Conservation (phyloP, 2,113 vertebrate species). For the Podarcis muralis region DNA sequence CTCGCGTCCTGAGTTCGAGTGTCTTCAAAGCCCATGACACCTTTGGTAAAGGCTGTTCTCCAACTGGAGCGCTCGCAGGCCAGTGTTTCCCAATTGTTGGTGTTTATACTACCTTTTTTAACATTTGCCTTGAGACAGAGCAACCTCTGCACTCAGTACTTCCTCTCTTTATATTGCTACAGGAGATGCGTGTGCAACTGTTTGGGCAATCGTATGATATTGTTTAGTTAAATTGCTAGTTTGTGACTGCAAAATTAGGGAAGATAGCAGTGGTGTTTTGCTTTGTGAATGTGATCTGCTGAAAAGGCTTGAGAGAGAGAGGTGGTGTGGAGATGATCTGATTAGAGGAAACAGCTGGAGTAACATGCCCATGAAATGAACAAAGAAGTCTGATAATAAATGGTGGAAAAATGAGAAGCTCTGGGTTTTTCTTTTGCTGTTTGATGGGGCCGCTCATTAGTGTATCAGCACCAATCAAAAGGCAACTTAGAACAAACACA, state of each 20-base stretch:
- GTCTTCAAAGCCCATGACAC: too few relatives aligned
- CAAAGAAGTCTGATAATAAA: not conserved
- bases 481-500: not conserved
- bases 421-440: not conserved
- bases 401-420: not conserved
- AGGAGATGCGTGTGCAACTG: not conserved
- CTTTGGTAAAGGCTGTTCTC: too few relatives aligned
- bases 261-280: conserved; percentile 5
- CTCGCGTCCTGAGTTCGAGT: too few relatives aligned
- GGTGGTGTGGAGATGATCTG: not conserved
- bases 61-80: too few relatives aligned
- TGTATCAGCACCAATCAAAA: not conserved
- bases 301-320: not conserved
- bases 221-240: conserved; percentile 38
- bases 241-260: conserved; percentile 6
- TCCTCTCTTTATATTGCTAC: not conserved
- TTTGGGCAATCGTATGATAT: conserved; percentile 12
- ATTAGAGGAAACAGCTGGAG: conserved; percentile 1
- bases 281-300: not conserved
- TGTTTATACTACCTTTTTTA: too few relatives aligned
- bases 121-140: not conserved
- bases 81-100: too few relatives aligned
- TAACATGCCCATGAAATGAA: conserved; percentile 7
- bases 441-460: not conserved
- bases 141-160: not conserved